A percentile compares a stretch with the other conserved stretches of the same genome.
Conservation (phyloP, 2,797 vertebrate genomes). For the Todus mexicanus region DNA sequence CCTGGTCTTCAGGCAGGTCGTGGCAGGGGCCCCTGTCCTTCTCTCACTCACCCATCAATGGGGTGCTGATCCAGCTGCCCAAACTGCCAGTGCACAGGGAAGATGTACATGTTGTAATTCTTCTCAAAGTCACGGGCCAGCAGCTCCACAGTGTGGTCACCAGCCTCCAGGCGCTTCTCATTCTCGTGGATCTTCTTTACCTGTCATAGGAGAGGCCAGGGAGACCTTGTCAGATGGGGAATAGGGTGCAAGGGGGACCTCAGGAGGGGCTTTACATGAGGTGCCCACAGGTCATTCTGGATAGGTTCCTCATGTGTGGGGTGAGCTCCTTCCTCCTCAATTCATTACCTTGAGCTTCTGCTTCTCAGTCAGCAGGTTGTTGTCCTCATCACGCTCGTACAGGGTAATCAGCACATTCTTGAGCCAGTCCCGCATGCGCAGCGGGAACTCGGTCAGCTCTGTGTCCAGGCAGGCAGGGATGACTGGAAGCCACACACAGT, state of each 20-base stretch:
- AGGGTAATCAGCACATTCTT: constrained; percentile 98
- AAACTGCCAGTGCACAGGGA: constrained; percentile 99
- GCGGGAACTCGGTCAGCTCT: constrained; percentile 93
- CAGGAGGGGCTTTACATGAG: background rate
- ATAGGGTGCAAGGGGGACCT: background rate
- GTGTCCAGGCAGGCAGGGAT: constrained; percentile 88
- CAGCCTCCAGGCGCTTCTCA: constrained; percentile 92
- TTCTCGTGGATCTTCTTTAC: constrained; percentile 98
- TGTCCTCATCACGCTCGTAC: constrained; percentile 91
- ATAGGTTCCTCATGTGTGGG: background rate
- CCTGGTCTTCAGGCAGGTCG: background rate
- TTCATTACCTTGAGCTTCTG: constrained; percentile 91
- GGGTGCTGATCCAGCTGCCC: constrained; percentile 98
- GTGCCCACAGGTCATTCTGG: background rate
- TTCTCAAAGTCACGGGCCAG: constrained; percentile 96
- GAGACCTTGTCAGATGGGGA: background rate
- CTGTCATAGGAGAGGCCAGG: constrained; percentile 51
- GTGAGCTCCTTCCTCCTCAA: background rate
- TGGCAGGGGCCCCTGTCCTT: rapidly evolving
- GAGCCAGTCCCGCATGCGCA: constrained; percentile 99
- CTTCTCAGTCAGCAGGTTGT: constrained; percentile 97
- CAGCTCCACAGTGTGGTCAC: constrained; percentile 92
- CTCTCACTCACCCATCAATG: constrained; percentile 83
- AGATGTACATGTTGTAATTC: constrained; percentile 99
- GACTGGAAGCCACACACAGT: constrained; percentile 66